Conservation (phyloP, 37 sponge, comb jelly and placozoan genomes). For the Dysidea cf. avara region DNA sequence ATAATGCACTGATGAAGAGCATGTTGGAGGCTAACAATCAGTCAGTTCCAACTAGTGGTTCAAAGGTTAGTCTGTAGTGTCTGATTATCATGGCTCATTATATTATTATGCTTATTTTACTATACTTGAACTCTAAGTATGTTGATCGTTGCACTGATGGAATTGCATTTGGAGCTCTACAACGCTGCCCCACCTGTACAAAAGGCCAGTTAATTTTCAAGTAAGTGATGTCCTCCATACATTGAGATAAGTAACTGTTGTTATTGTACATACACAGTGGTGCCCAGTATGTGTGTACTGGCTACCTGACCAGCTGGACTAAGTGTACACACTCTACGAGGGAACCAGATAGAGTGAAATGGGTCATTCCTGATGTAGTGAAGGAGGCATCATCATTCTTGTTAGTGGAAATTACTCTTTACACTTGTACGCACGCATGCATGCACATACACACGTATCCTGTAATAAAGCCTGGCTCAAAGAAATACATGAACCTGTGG, state of each 20-base stretch:
- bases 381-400: constrained; percentile 38
- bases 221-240: too few species aligned
- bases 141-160: constrained; percentile 77
- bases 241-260: too few species aligned
- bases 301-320: constrained; percentile 90
- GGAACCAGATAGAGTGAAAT: constrained; percentile 57
- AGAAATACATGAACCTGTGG: not conserved
- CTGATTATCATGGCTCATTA: too few species aligned
- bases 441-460: not conserved
- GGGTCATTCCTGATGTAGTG: constrained; percentile 76
- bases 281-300: constrained; percentile 83
- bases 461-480: not conserved
- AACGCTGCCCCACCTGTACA: constrained; percentile 61
- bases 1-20: constrained; percentile 37
- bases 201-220: constrained; percentile 86
- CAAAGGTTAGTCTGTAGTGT: constrained; percentile 31
- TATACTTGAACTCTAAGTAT: constrained; percentile 31
- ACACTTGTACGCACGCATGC: not conserved
- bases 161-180: constrained; percentile 85
- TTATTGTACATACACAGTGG: too few species aligned
- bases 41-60: constrained; percentile 67
- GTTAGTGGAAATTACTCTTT: constrained; percentile 25
- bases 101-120: too few species aligned
- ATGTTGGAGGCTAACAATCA: constrained; percentile 75
- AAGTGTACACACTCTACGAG: constrained; percentile 77